Evolutionary conservation across 2,797 vertebrate species (phyloP).

Genomic region (Bradypodion ventrale): DNA sequence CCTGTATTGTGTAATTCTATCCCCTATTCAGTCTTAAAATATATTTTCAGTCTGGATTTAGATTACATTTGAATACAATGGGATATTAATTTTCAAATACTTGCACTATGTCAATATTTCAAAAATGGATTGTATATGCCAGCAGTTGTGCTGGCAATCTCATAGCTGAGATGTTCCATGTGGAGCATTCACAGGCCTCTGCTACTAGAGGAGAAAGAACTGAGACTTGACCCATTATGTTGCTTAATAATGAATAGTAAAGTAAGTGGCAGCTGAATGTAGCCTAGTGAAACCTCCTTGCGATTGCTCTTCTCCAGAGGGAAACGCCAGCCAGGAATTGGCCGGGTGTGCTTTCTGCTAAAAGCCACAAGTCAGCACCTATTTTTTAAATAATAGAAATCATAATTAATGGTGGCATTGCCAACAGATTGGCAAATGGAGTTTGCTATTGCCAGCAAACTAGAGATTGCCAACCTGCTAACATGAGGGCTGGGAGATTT

Average conservation of each 20-base stretch:
- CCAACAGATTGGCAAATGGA: conserved; percentile 27
- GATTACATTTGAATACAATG: neutral
- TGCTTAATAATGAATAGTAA: conserved; percentile 17
- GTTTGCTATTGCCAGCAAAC: conserved; percentile 15
- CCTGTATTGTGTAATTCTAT: neutral
- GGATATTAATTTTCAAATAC: neutral
- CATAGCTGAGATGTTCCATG: neutral
- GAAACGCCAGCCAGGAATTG: conserved; percentile 11
- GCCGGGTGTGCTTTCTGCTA: neutral
- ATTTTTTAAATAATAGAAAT: conserved; percentile 47
- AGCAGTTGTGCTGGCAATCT: neutral
- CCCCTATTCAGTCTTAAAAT: neutral
- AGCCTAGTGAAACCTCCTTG: neutral
- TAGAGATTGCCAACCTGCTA: conserved; percentile 28
- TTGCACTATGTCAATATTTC: neutral
- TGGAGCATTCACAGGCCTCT: neutral
- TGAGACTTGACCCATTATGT: neutral
- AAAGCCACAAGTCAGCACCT: conserved; percentile 27
- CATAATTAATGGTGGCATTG: conserved; percentile 31
- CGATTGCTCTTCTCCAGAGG: neutral
- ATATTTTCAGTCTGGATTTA: neutral
- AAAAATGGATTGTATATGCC: neutral
- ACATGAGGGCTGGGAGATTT: neutral
- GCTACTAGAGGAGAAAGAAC: neutral
- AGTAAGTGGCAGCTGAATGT: conserved; percentile 1